These are phyloP conservation scores for Diabrotica virgifera DNA, from an alignment of 1,140 invertebrate genomes.

Conservation along the genomic window DNA sequence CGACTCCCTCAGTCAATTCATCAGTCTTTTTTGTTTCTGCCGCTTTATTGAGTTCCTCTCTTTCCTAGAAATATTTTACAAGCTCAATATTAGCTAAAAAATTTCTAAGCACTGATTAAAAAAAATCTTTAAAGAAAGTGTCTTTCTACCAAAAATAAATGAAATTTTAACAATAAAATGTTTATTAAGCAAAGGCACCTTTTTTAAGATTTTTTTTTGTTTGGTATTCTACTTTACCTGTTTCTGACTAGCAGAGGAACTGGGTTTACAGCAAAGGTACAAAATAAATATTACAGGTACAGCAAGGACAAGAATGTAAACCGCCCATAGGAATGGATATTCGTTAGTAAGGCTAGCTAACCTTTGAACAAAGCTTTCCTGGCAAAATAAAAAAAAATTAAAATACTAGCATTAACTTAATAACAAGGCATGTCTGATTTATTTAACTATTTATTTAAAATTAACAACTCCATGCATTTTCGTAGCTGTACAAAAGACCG, in stretches of 20 bases:
- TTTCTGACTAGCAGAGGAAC: constrained; percentile 48
- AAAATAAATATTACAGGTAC: constrained; percentile 75
- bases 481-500: too few relatives aligned
- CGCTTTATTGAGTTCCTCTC: constrained; percentile 41
- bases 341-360: constrained; percentile 80
- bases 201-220: too few relatives aligned
- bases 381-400: constrained; percentile 40
- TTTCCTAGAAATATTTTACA: constrained; percentile 34
- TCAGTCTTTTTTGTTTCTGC: constrained; percentile 62
- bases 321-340: constrained; percentile 87
- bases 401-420: not conserved
- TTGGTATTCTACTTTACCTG: constrained; percentile 24
- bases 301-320: constrained; percentile 78
- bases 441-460: too few relatives aligned
- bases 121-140: too few relatives aligned
- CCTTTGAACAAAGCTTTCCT: constrained; percentile 80
- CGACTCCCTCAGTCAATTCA: constrained; percentile 52
- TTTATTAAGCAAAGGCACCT: too few relatives aligned
- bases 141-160: too few relatives aligned
- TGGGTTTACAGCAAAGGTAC: constrained; percentile 75
- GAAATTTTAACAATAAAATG: too few relatives aligned
- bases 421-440: not conserved
- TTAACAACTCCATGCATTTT: too few relatives aligned
- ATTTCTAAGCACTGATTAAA: not conserved
- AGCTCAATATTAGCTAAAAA: too few relatives aligned